These are phyloP conservation scores for Enteromius anoplus DNA, from an alignment of 2,797 vertebrate genomes.

Conservation along the genomic window DNA sequence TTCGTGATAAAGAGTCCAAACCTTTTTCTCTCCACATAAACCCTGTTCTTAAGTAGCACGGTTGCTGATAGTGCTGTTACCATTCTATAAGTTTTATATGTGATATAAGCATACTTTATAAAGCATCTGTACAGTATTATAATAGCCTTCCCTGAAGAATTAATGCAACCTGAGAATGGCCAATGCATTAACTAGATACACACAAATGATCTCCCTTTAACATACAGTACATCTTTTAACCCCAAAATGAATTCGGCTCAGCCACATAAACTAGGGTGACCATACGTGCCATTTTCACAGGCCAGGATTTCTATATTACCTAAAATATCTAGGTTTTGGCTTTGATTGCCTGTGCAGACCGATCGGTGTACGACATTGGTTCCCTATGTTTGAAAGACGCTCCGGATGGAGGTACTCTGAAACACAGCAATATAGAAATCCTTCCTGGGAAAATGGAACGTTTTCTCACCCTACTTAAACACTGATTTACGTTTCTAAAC, in stretches of 20 bases:
- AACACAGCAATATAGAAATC: no score
- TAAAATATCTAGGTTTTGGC: no score
- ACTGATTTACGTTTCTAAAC: constrained; percentile 26
- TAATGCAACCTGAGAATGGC: not conserved
- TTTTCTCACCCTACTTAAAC: not conserved
- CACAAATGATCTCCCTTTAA: not conserved
- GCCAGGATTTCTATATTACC: no score
- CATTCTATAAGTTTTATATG: not conserved
- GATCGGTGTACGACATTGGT: no score
- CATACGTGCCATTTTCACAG: no score
- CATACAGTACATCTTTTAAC: not conserved
- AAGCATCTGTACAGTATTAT: not conserved
- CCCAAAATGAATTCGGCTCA: not conserved
- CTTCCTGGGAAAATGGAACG: no score
- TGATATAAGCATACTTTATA: not conserved
- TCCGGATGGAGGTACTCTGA: no score
- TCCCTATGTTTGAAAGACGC: no score
- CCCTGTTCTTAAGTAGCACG: constrained; percentile 5
- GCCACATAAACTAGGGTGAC: not conserved
- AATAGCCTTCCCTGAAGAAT: constrained; percentile 20
- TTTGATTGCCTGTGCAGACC: no score
- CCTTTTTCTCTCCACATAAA: not conserved
- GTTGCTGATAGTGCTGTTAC: not conserved
- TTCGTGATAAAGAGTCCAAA: not conserved
- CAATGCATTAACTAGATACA: not conserved